Percentiles rank a stretch among this genome's conserved stretches.
Evolutionary conservation across 2,113 vertebrate genomes (phyloP).

Genomic region (Acanthochromis polyacanthus): DNA sequence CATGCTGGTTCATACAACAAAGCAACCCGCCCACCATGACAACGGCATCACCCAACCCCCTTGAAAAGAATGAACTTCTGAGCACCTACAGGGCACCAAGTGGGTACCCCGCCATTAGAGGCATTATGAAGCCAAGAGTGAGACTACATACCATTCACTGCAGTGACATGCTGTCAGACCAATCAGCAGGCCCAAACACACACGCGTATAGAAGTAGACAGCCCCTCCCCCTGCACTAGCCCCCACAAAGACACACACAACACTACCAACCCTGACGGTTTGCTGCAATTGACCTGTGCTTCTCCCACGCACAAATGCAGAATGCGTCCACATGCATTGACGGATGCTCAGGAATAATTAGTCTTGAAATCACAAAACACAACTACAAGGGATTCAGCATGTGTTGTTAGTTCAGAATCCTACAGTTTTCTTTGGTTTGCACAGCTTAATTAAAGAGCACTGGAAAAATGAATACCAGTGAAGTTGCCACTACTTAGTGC

Average conservation of each 20-base stretch:
- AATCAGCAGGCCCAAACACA: constrained; percentile 75
- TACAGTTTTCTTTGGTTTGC: constrained; percentile 10
- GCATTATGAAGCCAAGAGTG: constrained; percentile 69
- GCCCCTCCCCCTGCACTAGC: constrained; percentile 72
- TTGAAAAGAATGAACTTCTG: constrained; percentile 71
- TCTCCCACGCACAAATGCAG: constrained; percentile 57
- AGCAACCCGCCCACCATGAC: constrained; percentile 33
- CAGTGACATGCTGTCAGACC: constrained; percentile 80
- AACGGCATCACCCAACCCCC: constrained; percentile 55
- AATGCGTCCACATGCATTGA: constrained; percentile 25
- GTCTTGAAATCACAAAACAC: constrained; percentile 25
- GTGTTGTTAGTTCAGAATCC: constrained; percentile 11
- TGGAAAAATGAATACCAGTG: constrained; percentile 29
- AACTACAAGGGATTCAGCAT: constrained; percentile 14
- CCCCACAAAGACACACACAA: constrained; percentile 61
- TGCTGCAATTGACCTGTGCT: constrained; percentile 71
- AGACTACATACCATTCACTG: constrained; percentile 65
- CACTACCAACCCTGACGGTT: constrained; percentile 59
- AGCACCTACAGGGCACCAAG: constrained; percentile 54
- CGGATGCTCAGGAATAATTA: constrained; percentile 38
- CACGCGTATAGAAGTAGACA: constrained; percentile 77
- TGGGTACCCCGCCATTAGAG: constrained; percentile 64
- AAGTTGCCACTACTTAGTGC: constrained; percentile 18
- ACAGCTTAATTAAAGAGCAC: not conserved
- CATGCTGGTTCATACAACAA: constrained; percentile 49